Evolutionary conservation across 1,140 invertebrate species (phyloP).

Genomic region (Camponotus vicinus): DNA sequence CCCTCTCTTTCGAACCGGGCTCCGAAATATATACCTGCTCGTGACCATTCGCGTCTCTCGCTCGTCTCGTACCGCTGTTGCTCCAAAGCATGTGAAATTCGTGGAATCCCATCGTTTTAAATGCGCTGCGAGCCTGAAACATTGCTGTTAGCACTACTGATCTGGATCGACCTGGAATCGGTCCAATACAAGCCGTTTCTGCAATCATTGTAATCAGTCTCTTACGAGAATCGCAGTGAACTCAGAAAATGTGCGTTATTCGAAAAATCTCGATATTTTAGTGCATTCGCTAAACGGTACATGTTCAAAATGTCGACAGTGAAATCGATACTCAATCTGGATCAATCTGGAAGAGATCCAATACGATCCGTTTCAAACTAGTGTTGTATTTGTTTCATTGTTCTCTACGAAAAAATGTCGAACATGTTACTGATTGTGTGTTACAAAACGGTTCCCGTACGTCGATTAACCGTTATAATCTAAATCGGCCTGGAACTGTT

Average conservation of each 20-base stretch:
- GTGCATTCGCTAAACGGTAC: background rate
- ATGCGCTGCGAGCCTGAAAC: background rate
- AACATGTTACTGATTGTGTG: background rate
- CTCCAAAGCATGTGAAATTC: background rate
- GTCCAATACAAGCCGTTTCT: background rate
- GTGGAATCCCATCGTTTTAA: slow-evolving; percentile 25
- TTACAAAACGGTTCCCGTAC: slow-evolving; percentile 1
- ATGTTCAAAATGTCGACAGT: background rate
- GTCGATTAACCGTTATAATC: slow-evolving; percentile 15
- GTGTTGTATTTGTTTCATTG: slow-evolving; percentile 23
- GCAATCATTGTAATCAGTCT: background rate
- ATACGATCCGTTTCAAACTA: background rate
- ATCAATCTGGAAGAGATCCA: slow-evolving; percentile 18
- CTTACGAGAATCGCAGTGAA: background rate
- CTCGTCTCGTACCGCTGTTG: background rate
- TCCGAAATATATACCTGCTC: slow-evolving; percentile 27
- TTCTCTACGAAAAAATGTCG: background rate
- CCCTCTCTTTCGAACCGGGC: slow-evolving; percentile 23
- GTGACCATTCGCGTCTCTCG: background rate
- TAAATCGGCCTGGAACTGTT: slow-evolving; percentile 11
- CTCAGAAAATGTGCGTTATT: background rate
- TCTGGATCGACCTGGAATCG: slow-evolving; percentile 18
- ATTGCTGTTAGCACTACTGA: background rate
- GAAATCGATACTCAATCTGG: background rate
- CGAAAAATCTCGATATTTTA: slow-evolving; percentile 8